Percentiles rank a stretch among this genome's conserved stretches.
Evolutionary conservation across 2,888 invertebrate genomes (phyloP).

Genomic region (Notocelia uddmanniana): DNA sequence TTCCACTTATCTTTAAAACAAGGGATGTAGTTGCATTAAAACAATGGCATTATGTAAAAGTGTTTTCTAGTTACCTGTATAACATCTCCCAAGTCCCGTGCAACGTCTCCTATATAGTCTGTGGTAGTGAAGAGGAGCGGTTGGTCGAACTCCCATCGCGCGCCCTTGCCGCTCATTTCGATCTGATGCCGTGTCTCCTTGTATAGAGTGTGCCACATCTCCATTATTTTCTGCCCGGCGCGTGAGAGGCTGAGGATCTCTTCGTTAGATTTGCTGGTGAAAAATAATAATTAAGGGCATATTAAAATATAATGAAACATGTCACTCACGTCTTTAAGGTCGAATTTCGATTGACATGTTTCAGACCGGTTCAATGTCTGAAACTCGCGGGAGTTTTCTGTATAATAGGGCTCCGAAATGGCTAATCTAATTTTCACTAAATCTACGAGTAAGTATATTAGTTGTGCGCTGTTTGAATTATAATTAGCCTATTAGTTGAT

Average conservation of each 20-base stretch:
- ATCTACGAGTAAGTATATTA: no score
- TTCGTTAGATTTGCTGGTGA: slow-evolving; percentile 78
- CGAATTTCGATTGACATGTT: no score
- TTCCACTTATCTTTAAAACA: no score
- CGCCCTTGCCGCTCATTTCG: slow-evolving; percentile 93
- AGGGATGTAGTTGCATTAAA: no score
- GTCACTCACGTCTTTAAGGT: no score
- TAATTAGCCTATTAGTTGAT: neutral
- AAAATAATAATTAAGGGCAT: no score
- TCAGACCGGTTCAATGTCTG: no score
- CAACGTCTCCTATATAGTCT: slow-evolving; percentile 93
- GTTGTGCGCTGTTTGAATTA: neutral
- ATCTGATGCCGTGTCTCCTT: slow-evolving; percentile 92
- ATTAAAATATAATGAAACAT: neutral
- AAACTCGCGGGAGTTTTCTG: no score
- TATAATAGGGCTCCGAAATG: no score
- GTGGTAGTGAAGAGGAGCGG: slow-evolving; percentile 92
- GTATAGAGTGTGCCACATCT: slow-evolving; percentile 91
- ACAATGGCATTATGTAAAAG: neutral
- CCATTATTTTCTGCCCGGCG: slow-evolving; percentile 89
- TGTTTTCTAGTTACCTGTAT: slow-evolving; percentile 74
- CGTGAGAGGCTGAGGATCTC: slow-evolving; percentile 83
- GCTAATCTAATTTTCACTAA: neutral
- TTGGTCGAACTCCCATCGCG: slow-evolving; percentile 97
- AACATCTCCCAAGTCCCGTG: slow-evolving; percentile 91